Evolutionary conservation across 2,797 vertebrate genomes (phyloP), one percentile per base, ranked within the genome.

Genomic region (Knipowitschia caucasica): DNA sequence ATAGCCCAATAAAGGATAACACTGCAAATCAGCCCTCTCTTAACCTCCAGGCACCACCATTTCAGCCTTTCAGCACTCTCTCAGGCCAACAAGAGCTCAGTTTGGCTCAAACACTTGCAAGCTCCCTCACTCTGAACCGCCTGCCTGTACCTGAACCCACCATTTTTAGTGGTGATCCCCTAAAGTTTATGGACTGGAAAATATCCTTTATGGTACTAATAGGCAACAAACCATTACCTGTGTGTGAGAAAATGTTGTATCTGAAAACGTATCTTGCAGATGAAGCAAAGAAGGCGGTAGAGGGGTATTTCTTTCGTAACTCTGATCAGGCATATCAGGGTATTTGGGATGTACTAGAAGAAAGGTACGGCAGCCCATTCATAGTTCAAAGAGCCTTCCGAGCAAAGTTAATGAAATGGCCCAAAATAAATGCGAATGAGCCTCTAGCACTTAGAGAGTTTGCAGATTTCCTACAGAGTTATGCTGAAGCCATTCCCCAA

Each of bases 281-380:
- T 9, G 66, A 69, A 0, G 66, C 63, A 40, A 35, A 39, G 0
- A 79, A 59, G 2, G 62, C 67, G 1, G 43, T 69, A 0, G 60
- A 80, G 5, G 66, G 77, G 4, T 70, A 69, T 14, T 69, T 73
- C 7, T 70, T 52, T 2, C n/a, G n/a, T n/a, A n/a, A n/a, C n/a
- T n/a, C n/a, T n/a, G n/a, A n/a, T n/a, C n/a, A n/a, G 0, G 30
- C 56, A 30, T 69, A 69, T 30, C 1, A n/a, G 0, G 53, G 40
- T 0, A 50, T 23, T 2, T 69, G 33, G 51, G 14, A 21, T 7
- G 34, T 59, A 1, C 5, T 63, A 9, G 2, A 69, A 0, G 55
- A 63, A 0, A 38, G 53, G 2, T 50, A 57, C 29, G 43, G 53
- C 1, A 69, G 35, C 3, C 51, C 59, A 0, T 73, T 76, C 2